Base-by-base conservation (phyloP, 2,888 invertebrate genomes). In the Drosophila phalerata region DNA sequence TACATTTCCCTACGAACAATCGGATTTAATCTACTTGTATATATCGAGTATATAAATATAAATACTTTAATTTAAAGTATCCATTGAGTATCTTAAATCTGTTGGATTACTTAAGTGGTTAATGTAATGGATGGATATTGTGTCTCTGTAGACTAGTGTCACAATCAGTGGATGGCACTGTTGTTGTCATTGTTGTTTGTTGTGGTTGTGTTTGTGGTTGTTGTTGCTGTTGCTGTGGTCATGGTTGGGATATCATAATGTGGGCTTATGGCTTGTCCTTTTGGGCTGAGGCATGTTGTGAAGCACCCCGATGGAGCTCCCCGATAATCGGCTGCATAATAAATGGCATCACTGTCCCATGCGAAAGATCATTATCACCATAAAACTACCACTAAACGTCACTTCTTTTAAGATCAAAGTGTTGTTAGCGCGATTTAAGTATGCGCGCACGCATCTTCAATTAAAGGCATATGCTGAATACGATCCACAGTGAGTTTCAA, bases 361-460 rank as follows among this genome's bases (percentile, higher is more conserved):
- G 89, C 71, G 78, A 79, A 79, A 89, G 91, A 91, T 91, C 90
- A 88, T 91, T 90, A 91, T 91, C 91, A 85, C 84, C 85, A 85
- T 89, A 88, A 66, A 91, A 91, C 91, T 88, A 90, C 91, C 90
- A 91, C 91, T 90, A 91, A 91, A 90, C 91, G 91, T 91, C 91
- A 91, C 91, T 91, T 89, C 89, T 88, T 88, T 91, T 91, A 91
- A 91, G 91, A 91, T 91, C 91, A 91, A 91, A 91, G 91, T 91
- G 91, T 82, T 91, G 91, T 91, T 82, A 82, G 90, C 91, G 91
- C 89, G 85, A 77, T 79, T 81, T 82, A 88, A 87, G 76, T 73
- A 87, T 89, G 85, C 88, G 83, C 90, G 91, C 90, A 89, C 88
- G 89, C 88, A 89, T 90, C 85, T 85, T 85, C 85, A 89, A 87